Conservation (phyloP, 2,113 vertebrate genomes). For the Bettongia penicillata region DNA sequence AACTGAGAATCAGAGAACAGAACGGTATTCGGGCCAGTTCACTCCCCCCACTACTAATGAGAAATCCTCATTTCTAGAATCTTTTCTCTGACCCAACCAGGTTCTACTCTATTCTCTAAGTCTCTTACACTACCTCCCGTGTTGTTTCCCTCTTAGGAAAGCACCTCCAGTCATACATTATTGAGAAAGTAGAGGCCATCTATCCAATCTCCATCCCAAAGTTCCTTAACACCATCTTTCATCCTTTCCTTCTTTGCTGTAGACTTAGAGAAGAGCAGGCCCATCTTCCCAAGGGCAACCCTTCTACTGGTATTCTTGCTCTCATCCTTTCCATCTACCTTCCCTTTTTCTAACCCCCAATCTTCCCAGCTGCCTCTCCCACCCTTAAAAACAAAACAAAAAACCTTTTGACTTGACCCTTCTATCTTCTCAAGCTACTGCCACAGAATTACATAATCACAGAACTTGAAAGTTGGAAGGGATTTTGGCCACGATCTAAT, state of each 20-base stretch:
- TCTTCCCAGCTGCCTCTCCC: neutral
- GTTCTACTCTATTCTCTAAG: neutral
- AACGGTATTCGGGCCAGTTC: neutral
- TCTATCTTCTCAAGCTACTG: neutral
- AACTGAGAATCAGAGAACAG: neutral
- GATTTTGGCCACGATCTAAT: neutral
- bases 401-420: neutral
- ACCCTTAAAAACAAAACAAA: neutral
- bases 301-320: neutral
- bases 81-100: neutral
- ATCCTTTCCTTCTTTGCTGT: neutral
- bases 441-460: neutral
- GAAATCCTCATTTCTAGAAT: neutral
- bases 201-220: neutral
- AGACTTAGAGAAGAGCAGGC: neutral
- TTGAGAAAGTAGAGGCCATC: neutral
- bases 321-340: neutral
- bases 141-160: neutral
- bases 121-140: neutral
- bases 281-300: neutral
- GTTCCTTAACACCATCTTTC: neutral
- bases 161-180: neutral
- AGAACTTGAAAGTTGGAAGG: neutral
- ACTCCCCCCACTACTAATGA: neutral
- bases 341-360: neutral